These are phyloP conservation scores for Thymelicus sylvestris DNA, from an alignment of 2,888 invertebrate species.

Conservation along the genomic window DNA sequence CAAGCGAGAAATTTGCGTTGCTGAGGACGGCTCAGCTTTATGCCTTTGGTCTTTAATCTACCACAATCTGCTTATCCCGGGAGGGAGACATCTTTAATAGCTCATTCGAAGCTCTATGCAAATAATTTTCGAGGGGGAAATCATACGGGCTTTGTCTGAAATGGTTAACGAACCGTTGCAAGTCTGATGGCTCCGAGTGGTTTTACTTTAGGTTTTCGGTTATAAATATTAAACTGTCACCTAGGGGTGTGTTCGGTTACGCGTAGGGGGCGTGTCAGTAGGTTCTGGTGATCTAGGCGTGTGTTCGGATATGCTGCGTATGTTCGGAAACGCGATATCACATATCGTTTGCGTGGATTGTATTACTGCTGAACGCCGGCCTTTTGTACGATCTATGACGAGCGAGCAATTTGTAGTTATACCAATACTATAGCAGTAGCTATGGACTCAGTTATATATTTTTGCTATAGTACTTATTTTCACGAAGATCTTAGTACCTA, in stretches of 20 bases:
- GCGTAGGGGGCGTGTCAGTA: conserved; percentile 40
- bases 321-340: conserved; percentile 31
- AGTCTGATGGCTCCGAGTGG: conserved; percentile 77
- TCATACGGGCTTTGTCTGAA: conserved; percentile 83
- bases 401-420: not conserved
- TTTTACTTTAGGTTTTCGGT: conserved; percentile 68
- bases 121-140: conserved; percentile 77
- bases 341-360: conserved; percentile 28
- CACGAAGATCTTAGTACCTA: no score
- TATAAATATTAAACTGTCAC: conserved; percentile 71
- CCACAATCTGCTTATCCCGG: conserved; percentile 83
- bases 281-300: conserved; percentile 38
- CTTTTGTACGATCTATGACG: conserved; percentile 19
- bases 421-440: no score
- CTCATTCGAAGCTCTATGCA: conserved; percentile 84
- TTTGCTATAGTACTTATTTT: no score
- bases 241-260: conserved; percentile 25
- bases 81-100: conserved; percentile 82
- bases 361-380: conserved; percentile 25
- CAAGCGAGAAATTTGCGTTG: conserved; percentile 65
- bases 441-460: no score
- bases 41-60: conserved; percentile 83
- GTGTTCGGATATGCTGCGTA: conserved; percentile 28
- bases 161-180: conserved; percentile 80
- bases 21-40: conserved; percentile 56